Evolutionary conservation across 2,888 invertebrate species (phyloP), one percentile per base, ranked within the genome.

Genomic region (Drosophila pseudotalamancana): DNA sequence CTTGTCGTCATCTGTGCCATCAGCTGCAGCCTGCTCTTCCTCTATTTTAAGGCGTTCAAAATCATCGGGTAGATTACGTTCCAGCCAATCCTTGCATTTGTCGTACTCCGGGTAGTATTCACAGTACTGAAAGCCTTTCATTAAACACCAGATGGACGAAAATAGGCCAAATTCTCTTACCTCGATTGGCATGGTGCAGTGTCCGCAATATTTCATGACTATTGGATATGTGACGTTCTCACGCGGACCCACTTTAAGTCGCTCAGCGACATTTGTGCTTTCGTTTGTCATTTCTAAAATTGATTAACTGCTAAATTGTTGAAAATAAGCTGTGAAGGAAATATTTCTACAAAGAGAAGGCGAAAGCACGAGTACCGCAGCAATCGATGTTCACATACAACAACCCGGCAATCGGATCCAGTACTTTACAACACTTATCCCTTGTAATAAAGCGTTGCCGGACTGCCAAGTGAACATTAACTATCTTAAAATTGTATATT

Each of bases 31-130:
- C 61, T 89, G 88, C 53, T 91, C 91, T 35, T 91, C 91, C 40
- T 91, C 90, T 1, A 91, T 92, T 92, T 95, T 96, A 1, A 97
- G 94, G 92, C 97, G 96, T 88, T 97, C 97, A 91, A 99, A 98
- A 91, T 98, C 97, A 40, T 95, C 95, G 0, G 99, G 99, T 72
- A 99, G 92, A 93, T 99, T 95, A 88, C 96, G 96, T 91, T 98
- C 98, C 72, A 99, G 92, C 99, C 99, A 99, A 76, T 95, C 95
- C 91, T 98, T 98, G 91, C 99, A 99, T 92, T 98, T 98, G 72
- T 98, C 99, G 90, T 97, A 97, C 91, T 98, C 98, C 8, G 99
- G 99, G 92, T 98, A 98, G 92, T 97, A 98, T 93, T 99, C 99
- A 92, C 99, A 99, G 91, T 99, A 99, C 96, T 97, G 90, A 14